Evolutionary conservation across 2,888 invertebrate species (phyloP), one percentile per base, ranked within the genome.

Genomic region (Chaetoderma sp.): DNA sequence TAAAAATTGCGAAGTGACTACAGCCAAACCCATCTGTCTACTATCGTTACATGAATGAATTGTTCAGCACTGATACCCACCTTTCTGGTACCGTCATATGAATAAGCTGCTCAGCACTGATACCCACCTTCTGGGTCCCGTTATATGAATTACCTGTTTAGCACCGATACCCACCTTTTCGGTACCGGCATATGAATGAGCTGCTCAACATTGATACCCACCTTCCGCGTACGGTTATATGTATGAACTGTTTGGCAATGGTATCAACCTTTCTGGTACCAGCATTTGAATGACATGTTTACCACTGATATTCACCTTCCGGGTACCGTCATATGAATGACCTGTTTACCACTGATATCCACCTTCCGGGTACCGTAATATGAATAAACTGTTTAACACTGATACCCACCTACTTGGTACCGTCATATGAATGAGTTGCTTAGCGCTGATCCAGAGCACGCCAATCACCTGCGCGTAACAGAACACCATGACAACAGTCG

Each of bases 401-500:
- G 39, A 10, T 27, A 32, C 52, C 13, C 23, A 52, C 52, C 52
- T 21, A 33, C 32, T 33, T 18, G 52, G 52, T 18, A 32, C 52
- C 0, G 86, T 86, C 78, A 87, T 79, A 21, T 79, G 79, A 25
- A 80, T 75, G 4, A 88, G 81, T 25, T 85, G 80, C 57, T 81
- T 79, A 10, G 86, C 86, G 65, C 86, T 87, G 54, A 85, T 77
- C 87, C 88, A 87, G 6, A 88, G 78, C 21, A 85, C 86, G 45
- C 83, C 78, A 25, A 88, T 87, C 69, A 88, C 87, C 18, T 83
- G 79, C 4, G 83, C 74, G 72, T 88, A 88, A 71, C 87, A 87
- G 73, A 83, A 80, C 2, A 79, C 69, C 84, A 87, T 86, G 52
- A 87, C 73, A 16, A 83, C 28, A 13, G 85, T 81, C 0, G 87